Percentiles rank a stretch among this genome's conserved stretches.
Conservation (phyloP, 2,113 vertebrate genomes). For the Amphiprion percula region DNA sequence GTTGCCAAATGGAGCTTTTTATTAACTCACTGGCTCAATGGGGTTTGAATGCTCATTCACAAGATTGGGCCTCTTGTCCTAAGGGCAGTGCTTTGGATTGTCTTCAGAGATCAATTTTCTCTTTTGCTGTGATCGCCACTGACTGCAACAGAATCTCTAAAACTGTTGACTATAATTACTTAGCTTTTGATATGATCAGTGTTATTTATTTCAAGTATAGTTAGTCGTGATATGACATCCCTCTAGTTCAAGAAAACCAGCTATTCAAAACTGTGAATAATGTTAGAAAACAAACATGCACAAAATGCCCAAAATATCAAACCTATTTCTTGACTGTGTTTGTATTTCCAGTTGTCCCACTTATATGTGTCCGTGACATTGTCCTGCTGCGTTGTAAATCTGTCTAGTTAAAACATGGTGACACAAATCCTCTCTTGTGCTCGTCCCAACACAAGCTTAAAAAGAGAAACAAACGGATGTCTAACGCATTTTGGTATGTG, state of each 20-base stretch:
- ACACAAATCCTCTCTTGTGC: conserved; percentile 55
- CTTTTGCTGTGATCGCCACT: not conserved
- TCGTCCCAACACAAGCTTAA: conserved; percentile 43
- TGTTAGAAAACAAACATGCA: conserved; percentile 22
- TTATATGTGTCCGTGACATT: conserved; percentile 29
- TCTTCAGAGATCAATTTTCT: not conserved
- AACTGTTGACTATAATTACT: not conserved
- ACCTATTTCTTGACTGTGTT: not conserved
- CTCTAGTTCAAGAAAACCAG: not conserved
- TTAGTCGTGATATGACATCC: not conserved
- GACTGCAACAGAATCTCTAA: not conserved
- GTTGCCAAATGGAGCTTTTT: conserved; percentile 46
- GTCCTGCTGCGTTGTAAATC: conserved; percentile 35
- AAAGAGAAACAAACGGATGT: conserved; percentile 56
- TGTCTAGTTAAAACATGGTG: conserved; percentile 35
- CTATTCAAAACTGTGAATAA: conserved; percentile 18
- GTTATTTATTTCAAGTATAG: too few relatives aligned
- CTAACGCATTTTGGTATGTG: conserved; percentile 32
- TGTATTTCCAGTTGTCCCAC: conserved; percentile 23
- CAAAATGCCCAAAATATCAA: conserved; percentile 20
- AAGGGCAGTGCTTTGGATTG: not conserved
- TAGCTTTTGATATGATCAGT: not conserved
- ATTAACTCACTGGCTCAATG: conserved; percentile 22
- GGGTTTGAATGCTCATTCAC: conserved; percentile 36
- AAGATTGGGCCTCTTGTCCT: conserved; percentile 18